Base-by-base conservation (phyloP, 2,113 vertebrate genomes). In the Tinamus guttatus region DNA sequence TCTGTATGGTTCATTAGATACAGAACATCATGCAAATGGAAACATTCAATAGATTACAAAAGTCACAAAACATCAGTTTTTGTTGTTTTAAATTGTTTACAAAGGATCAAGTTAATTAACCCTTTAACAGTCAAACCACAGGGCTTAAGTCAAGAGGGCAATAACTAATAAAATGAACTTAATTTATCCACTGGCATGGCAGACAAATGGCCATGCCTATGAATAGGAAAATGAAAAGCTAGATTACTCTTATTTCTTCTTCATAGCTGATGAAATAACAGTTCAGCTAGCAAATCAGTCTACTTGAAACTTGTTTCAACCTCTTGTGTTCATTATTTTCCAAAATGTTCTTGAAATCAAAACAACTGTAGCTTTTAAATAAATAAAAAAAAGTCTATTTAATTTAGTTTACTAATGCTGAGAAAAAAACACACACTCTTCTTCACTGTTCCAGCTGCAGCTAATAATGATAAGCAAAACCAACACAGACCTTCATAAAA, bases 1-100 rank as follows among this genome's bases (percentile, higher is more conserved):
- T 70, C 80, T 65, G 89, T 93, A 91, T 94, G 96, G 87, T 91
- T 96, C 15, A 7, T 96, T 91, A 96, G 71, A 94, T 97, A 96
- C 78, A 92, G 86, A 97, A 93, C 94, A 87, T 95, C 97, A 97
- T 97, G 96, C 97, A 98, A 97, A 97, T 97, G 96, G 97, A 96
- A 98, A 98, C 97, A 97, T 89, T 96, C 89, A 97, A 43, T 94
- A 95, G 95, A 93, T 96, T 97, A 98, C 85, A 97, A 97, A 98
- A 97, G 76, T 95, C 98, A 97, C 91, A 97, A 97, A 98, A 96
- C 89, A 89, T 91, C 82, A 22, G 62, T 51, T 91, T 96, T 96
- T 3, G 17, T 32, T 76, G 59, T 84, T 88, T 67, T 65, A 2
- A 87, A 73, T 94, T 89, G 91, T 95, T 95, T 94, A 97, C 79